Conservation (phyloP, 35 echinoderm and acorn worm genomes). For the Lytechinus variegatus region DNA sequence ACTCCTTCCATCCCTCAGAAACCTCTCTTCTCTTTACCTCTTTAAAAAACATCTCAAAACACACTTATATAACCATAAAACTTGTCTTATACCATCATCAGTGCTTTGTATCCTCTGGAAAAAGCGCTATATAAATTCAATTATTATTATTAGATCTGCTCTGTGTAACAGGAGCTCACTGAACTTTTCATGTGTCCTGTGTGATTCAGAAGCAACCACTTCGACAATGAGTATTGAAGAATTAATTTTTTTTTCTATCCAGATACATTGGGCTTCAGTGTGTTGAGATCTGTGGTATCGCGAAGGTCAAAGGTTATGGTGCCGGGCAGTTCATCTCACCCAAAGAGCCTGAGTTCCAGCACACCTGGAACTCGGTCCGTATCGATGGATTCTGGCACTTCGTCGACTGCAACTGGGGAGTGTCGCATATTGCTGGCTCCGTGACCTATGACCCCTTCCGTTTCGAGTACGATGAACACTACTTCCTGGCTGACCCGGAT, state of each 20-base stretch:
- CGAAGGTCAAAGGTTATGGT: conserved; percentile 77
- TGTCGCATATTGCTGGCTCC: conserved; percentile 89
- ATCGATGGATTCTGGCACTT: conserved; percentile 99
- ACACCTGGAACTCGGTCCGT: conserved; percentile 97
- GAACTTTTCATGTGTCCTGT: background rate
- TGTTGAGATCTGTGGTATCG: conserved; percentile 91
- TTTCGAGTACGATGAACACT: conserved; percentile 96
- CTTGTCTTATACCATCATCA: no score
- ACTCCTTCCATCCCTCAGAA: no score
- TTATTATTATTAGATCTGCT: no score
- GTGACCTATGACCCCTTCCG: conserved; percentile 93
- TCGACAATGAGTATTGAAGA: background rate
- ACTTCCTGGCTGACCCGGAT: conserved; percentile 95
- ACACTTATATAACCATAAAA: no score
- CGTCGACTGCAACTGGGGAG: conserved; percentile 98
- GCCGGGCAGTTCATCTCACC: conserved; percentile 71
- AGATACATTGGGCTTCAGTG: conserved; percentile 91
- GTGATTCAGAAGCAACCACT: background rate
- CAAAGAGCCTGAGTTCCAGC: conserved; percentile 67
- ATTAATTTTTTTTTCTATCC: conserved; percentile 13
- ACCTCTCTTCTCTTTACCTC: no score
- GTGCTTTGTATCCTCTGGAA: no score
- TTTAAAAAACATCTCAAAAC: no score
- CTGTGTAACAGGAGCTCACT: background rate
- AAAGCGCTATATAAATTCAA: no score